A percentile compares a stretch with the other conserved stretches of the same genome.
phyloP scores from a whole-genome alignment of 1,140 invertebrate species.

The Aphidius gifuensis region DNA sequence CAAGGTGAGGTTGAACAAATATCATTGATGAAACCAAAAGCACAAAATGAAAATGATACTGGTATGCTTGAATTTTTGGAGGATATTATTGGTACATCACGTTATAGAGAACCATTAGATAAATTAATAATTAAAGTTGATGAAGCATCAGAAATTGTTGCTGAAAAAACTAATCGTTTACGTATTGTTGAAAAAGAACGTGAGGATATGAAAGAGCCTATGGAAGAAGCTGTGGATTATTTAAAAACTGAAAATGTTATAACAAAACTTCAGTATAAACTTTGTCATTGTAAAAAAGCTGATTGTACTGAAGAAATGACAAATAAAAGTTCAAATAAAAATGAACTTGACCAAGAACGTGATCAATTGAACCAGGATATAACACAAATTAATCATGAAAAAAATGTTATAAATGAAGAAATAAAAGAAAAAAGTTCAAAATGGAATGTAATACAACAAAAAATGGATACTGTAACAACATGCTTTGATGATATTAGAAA shows the following conservation, averaged over 20 bases:
- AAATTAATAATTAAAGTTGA: conserved; percentile 76
- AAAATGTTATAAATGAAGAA: conserved; percentile 55
- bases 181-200: conserved; percentile 89
- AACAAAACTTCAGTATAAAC: conserved; percentile 50
- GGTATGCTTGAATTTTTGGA: conserved; percentile 98
- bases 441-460: conserved; percentile 42
- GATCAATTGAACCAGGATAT: conserved; percentile 55
- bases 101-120: conserved; percentile 84
- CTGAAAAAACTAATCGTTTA: conserved; percentile 86
- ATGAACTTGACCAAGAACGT: conserved; percentile 59
- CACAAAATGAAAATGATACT: conserved; percentile 75
- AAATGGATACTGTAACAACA: conserved; percentile 50
- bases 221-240: conserved; percentile 82
- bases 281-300: conserved; percentile 57
- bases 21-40: conserved; percentile 98
- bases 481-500: conserved; percentile 62
- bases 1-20: conserved; percentile 99
- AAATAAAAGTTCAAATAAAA: conserved; percentile 55
- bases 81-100: conserved; percentile 93
- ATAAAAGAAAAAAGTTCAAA: conserved; percentile 61
- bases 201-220: conserved; percentile 78
- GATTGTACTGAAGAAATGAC: conserved; percentile 46
- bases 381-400: conserved; percentile 57
- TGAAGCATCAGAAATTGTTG: conserved; percentile 71
- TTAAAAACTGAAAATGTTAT: conserved; percentile 78